phyloP scores from a whole-genome alignment of 2,797 vertebrate species.

The Danio albolineatus region DNA sequence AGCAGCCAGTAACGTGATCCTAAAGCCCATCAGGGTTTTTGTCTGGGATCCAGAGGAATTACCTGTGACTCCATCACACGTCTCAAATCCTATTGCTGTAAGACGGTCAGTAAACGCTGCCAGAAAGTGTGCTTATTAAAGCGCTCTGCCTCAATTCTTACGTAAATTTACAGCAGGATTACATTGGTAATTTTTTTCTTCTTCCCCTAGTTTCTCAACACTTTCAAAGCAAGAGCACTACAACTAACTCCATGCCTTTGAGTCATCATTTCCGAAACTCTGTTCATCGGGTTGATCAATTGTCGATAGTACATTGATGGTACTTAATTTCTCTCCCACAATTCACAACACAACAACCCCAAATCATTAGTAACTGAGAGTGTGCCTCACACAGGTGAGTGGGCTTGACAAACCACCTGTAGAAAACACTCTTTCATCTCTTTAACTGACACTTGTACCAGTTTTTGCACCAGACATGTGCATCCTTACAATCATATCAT shows the following conservation, averaged over 20 bases:
- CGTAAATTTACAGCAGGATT: constrained; percentile 19
- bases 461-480: too few relatives aligned
- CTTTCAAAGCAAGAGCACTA: background rate
- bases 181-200: background rate
- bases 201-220: background rate
- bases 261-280: background rate
- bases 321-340: background rate
- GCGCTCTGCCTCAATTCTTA: background rate
- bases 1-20: constrained; percentile 53
- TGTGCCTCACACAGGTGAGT: too few relatives aligned
- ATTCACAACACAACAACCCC: too few relatives aligned
- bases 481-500: too few relatives aligned
- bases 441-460: too few relatives aligned
- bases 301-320: background rate
- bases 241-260: background rate
- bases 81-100: constrained; percentile 52
- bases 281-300: background rate
- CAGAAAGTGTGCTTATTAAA: constrained; percentile 40
- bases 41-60: constrained; percentile 51
- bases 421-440: too few relatives aligned
- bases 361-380: too few relatives aligned
- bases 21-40: constrained; percentile 52
- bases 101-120: constrained; percentile 19
- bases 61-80: constrained; percentile 31
- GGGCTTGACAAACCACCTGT: too few relatives aligned